Evolutionary conservation across 2,888 invertebrate species (phyloP).

Genomic region (Tipula helvola): DNA sequence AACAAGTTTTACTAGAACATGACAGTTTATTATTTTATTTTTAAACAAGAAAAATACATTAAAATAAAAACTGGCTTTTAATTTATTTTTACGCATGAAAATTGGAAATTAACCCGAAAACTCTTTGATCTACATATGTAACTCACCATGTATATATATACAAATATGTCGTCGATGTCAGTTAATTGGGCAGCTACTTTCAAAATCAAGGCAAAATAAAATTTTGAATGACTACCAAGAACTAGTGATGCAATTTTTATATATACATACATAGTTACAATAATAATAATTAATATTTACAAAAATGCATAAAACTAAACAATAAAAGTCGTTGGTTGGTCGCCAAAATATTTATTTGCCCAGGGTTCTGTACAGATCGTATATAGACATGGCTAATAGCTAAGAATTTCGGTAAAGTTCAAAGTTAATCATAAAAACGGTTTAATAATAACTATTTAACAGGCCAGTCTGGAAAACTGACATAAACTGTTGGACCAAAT

Average conservation of each 20-base stretch:
- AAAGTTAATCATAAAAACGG: background rate
- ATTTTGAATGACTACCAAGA: too few relatives aligned
- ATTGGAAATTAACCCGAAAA: background rate
- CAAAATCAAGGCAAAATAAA: too few relatives aligned
- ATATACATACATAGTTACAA: background rate
- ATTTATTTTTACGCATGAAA: background rate
- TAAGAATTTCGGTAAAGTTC: background rate
- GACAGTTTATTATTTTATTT: background rate
- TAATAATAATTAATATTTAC: background rate
- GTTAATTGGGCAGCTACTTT: too few relatives aligned
- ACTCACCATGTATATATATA: background rate
- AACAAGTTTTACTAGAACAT: background rate
- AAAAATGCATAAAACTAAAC: background rate
- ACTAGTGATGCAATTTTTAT: background rate
- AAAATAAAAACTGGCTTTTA: background rate
- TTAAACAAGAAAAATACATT: background rate
- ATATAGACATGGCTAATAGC: background rate
- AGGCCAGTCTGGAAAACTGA: too few relatives aligned
- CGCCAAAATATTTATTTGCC: background rate
- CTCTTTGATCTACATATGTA: background rate
- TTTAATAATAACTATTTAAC: too few relatives aligned
- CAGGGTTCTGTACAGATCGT: background rate
- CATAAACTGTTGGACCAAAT: too few relatives aligned
- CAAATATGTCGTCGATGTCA: too few relatives aligned
- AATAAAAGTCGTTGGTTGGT: background rate